Evolutionary conservation across 2,113 vertebrate genomes (phyloP).

Genomic region (Leptosomus discolor): DNA sequence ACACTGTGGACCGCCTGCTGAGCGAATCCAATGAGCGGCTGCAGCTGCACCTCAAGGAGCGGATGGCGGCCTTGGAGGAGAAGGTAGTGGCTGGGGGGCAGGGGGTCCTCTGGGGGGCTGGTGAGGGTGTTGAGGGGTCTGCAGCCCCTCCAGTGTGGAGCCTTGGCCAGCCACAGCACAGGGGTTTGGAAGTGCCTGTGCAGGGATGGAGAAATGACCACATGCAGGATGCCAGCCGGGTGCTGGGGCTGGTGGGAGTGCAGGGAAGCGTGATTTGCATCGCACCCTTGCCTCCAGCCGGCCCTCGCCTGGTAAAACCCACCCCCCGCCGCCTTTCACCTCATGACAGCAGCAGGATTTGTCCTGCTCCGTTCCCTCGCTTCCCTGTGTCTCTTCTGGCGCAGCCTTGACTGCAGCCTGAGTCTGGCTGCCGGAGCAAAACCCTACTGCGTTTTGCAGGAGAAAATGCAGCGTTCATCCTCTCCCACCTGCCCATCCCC

Average conservation of each 20-base stretch:
- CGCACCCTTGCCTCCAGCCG: neutral
- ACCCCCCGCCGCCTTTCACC: neutral
- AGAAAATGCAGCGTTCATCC: neutral
- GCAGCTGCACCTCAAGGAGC: constrained; percentile 94
- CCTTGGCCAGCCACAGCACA: accelerated
- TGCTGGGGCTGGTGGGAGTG: neutral
- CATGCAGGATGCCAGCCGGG: neutral
- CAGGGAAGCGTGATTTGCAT: neutral
- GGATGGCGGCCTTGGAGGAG: constrained; percentile 94
- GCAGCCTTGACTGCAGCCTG: neutral
- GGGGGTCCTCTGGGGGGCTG: neutral
- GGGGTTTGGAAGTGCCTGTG: neutral
- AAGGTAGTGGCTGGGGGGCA: constrained; percentile 72
- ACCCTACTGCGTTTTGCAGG: neutral
- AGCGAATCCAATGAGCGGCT: constrained; percentile 93
- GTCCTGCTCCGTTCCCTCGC: neutral
- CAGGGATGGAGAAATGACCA: neutral
- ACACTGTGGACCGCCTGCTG: constrained; percentile 93
- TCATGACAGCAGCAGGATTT: neutral
- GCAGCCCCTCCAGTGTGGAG: accelerated
- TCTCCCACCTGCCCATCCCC: neutral
- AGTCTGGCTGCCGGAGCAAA: accelerated
- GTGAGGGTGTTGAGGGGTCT: neutral
- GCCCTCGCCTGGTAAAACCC: accelerated
- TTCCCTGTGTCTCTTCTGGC: neutral